Base-by-base conservation (phyloP, 2,888 invertebrate genomes). In the Agrilus mali region DNA sequence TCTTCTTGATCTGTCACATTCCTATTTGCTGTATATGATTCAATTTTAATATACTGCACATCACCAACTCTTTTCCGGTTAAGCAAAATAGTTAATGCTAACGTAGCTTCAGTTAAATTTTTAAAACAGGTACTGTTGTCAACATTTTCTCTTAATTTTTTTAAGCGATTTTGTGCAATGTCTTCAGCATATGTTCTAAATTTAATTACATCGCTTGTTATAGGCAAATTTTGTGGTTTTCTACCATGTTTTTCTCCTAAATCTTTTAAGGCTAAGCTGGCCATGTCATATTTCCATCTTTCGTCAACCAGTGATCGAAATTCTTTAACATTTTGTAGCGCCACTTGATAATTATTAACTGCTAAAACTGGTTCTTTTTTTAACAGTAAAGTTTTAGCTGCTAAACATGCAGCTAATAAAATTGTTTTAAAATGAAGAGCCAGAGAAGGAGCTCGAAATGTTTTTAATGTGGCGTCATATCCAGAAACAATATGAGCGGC, bases 31-130 rank as follows among this genome's bases (percentile, higher is more conserved):
- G 22, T 36, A 40, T 51, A 51, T 3, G 48, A 42, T 38, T 52
- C 51, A 14, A 47, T 8, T 48, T 55, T 55, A 10, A 43, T 43
- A 36, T 55, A 54, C 38, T 56, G 55, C 13, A 54, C 51, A 43
- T 55, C 54, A 7, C 53, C 55, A 14, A 54, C 44, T 43, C 53
- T 47, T 41, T 54, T 55, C 33, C 56, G 33, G 43, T 55, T 55
- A 7, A 56, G 43, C 22, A 50, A 36, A 42, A 56, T 51, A 20
- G 54, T 53, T 12, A 54, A 20, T 42, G 41, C 53, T 7, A 55
- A 36, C 36, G 36, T 22, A 12, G 52, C 41, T 47, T 56, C 54
- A 7, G 50, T 44, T 27, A 55, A 34, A 31, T 47, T 49, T 44
- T 52, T 55, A 42, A 51, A 53, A 27, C 44, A 41, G 22, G 38